Conservation (phyloP, 2,888 invertebrate species). For the Seira sanloemensis region DNA sequence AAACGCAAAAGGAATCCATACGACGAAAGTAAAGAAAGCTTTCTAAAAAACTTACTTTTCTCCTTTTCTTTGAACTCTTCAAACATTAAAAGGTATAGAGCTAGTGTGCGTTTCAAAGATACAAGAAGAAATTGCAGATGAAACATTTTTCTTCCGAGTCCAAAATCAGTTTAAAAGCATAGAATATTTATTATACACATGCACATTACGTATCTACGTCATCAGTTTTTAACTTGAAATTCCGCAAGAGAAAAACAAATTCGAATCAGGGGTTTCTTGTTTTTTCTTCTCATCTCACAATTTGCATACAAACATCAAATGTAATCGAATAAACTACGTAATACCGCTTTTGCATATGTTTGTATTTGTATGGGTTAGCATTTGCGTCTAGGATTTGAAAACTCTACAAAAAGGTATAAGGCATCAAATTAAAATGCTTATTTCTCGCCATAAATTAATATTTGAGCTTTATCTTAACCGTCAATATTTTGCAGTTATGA, state of each 20-base stretch:
- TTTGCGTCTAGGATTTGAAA: too few species aligned
- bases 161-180: constrained; percentile 56
- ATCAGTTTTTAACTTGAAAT: background rate
- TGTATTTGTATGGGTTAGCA: too few species aligned
- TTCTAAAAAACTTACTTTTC: constrained; percentile 27
- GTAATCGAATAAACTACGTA: too few species aligned
- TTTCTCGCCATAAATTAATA: too few species aligned
- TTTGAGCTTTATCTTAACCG: too few species aligned
- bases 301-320: constrained; percentile 16
- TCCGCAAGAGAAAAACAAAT: background rate
- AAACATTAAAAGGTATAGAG: background rate
- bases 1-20: constrained; percentile 46
- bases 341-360: too few species aligned
- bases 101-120: constrained; percentile 20
- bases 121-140: constrained; percentile 52
- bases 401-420: too few species aligned
- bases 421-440: too few species aligned
- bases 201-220: too few species aligned
- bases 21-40: constrained; percentile 17
- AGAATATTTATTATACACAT: constrained; percentile 31
- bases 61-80: constrained; percentile 45
- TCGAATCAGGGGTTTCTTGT: too few species aligned
- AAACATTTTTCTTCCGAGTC: constrained; percentile 58
- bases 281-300: background rate
- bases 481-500: too few species aligned